These are phyloP conservation scores for Meteorus cinctellus DNA, from an alignment of 2,888 invertebrate species.

Conservation along the genomic window DNA sequence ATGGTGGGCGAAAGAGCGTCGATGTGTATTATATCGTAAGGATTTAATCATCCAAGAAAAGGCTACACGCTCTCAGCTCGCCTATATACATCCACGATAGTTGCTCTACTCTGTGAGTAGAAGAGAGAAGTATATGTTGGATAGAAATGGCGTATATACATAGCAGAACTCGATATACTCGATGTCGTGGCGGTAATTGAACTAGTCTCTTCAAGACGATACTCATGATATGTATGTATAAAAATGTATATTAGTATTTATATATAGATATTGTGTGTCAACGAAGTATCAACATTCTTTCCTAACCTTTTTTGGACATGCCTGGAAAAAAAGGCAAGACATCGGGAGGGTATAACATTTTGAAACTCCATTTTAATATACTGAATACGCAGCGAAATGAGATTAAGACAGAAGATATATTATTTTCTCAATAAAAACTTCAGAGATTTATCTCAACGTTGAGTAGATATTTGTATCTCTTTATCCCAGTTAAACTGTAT, in stretches of 20 bases:
- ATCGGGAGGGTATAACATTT: too few relatives aligned
- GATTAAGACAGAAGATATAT: too few relatives aligned
- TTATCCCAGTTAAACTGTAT: too few relatives aligned
- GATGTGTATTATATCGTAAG: slow-evolving; percentile 50
- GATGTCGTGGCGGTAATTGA: slow-evolving; percentile 37
- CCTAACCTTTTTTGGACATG: background rate
- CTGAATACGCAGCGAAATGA: too few relatives aligned
- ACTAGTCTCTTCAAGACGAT: slow-evolving; percentile 16
- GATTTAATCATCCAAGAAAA: slow-evolving; percentile 50
- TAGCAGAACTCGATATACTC: slow-evolving; percentile 29
- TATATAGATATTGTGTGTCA: background rate
- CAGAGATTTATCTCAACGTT: too few relatives aligned
- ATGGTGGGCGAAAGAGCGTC: slow-evolving; percentile 46
- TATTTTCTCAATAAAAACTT: too few relatives aligned
- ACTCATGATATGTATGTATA: background rate
- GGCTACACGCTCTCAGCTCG: slow-evolving; percentile 18
- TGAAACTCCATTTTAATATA: too few relatives aligned
- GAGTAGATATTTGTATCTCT: too few relatives aligned
- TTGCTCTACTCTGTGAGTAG: slow-evolving; percentile 8
- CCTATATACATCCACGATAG: background rate
- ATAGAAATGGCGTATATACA: slow-evolving; percentile 2
- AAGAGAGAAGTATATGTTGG: background rate
- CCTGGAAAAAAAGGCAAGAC: too few relatives aligned
- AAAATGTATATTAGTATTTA: background rate
- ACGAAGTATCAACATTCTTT: background rate